These are phyloP conservation scores for Seriola rivoliana DNA, from an alignment of 2,113 vertebrate genomes.

Conservation along the genomic window DNA sequence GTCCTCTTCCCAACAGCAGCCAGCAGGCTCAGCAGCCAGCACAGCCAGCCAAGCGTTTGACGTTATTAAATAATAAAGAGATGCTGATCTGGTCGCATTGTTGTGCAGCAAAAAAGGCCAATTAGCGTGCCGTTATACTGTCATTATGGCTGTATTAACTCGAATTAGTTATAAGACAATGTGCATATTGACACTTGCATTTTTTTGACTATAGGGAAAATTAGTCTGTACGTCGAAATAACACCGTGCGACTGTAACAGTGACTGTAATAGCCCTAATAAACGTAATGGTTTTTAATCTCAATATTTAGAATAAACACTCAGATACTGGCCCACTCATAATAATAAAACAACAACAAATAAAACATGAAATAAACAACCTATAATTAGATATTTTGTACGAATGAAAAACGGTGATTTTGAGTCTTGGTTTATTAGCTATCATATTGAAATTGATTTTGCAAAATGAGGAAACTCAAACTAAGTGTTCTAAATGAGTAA, in stretches of 20 bases:
- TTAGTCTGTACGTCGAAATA: not conserved
- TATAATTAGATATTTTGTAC: not conserved
- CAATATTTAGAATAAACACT: not conserved
- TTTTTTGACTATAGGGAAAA: slow-evolving; percentile 12
- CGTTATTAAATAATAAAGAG: slow-evolving; percentile 99
- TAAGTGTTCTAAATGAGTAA: not conserved
- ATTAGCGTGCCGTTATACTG: slow-evolving; percentile 93
- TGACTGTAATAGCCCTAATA: not conserved
- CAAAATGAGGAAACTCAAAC: not conserved
- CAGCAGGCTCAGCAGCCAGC: slow-evolving; percentile 83
- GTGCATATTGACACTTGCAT: slow-evolving; percentile 76
- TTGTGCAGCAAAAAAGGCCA: slow-evolving; percentile 90
- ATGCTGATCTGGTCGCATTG: slow-evolving; percentile 93
- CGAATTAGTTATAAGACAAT: slow-evolving; percentile 94
- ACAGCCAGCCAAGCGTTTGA: slow-evolving; percentile 94
- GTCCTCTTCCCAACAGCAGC: slow-evolving; percentile 83
- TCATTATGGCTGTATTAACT: slow-evolving; percentile 96
- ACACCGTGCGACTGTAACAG: not conserved
- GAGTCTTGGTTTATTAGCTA: not conserved
- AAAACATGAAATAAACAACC: not conserved
- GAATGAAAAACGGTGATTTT: not conserved
- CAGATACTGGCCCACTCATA: not conserved
- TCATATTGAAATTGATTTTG: not conserved
- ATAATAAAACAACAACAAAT: not conserved
- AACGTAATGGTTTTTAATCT: not conserved